A percentile compares a stretch with the other conserved stretches of the same genome.
These are phyloP conservation scores for Synergus itoensis DNA, from an alignment of 2,888 invertebrate genomes.

Conservation along the genomic window DNA sequence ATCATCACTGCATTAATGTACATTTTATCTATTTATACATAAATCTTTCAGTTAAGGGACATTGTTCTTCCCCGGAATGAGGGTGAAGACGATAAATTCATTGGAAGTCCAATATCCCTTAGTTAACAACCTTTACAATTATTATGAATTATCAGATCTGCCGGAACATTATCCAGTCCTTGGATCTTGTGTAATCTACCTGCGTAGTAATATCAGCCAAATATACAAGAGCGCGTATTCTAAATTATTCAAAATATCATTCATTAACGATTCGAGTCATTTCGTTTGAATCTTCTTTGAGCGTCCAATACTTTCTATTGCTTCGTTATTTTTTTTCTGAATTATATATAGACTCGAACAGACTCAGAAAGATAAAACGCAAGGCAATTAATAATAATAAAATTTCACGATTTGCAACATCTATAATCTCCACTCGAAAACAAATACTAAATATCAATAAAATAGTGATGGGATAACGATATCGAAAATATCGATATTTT, in stretches of 20 bases:
- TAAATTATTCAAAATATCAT: slow-evolving; percentile 15
- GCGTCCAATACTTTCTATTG: background rate
- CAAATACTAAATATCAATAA: background rate
- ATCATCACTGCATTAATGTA: slow-evolving; percentile 73
- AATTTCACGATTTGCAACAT: too few species aligned
- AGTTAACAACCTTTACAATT: slow-evolving; percentile 70
- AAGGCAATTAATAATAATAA: background rate
- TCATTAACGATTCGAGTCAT: background rate
- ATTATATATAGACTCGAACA: background rate
- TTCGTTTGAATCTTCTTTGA: slow-evolving; percentile 21
- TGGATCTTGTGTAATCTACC: slow-evolving; percentile 3
- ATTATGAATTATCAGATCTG: slow-evolving; percentile 67
- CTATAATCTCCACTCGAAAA: background rate
- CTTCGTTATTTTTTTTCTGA: background rate
- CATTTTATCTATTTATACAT: slow-evolving; percentile 72
- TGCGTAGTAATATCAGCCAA: slow-evolving; percentile 34
- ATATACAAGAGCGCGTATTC: slow-evolving; percentile 14
- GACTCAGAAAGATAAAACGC: background rate
- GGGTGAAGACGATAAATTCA: slow-evolving; percentile 44
- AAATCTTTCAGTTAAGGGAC: slow-evolving; percentile 72
- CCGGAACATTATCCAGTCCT: slow-evolving; percentile 24
- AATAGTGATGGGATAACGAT: background rate
- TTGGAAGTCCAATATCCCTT: slow-evolving; percentile 66
- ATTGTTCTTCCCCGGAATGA: slow-evolving; percentile 58
- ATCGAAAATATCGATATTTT: too few species aligned